Conservation (phyloP, 2,888 invertebrate genomes). For the Quadroppia sp. region DNA sequence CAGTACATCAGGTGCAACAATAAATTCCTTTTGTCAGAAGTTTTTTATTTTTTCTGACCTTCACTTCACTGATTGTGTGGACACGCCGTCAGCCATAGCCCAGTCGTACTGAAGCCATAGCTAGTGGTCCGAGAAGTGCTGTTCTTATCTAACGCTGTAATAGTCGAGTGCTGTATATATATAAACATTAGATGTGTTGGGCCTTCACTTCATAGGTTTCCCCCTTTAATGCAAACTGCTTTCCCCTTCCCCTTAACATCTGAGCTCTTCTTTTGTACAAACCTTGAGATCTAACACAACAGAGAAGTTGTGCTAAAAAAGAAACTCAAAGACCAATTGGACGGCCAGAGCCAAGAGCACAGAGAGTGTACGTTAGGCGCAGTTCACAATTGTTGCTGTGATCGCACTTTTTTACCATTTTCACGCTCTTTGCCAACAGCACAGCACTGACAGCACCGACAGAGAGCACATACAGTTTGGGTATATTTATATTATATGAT, state of each 20-base stretch:
- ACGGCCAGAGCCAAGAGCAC: slow-evolving; percentile 5
- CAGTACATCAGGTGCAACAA: slow-evolving; percentile 30
- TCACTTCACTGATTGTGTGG: slow-evolving; percentile 28
- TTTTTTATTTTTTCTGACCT: slow-evolving; percentile 37
- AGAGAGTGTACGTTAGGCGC: slow-evolving; percentile 27
- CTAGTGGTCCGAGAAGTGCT: slow-evolving; percentile 38
- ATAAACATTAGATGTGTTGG: slow-evolving; percentile 30
- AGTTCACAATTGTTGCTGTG: slow-evolving; percentile 36
- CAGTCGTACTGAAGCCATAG: too few relatives aligned
- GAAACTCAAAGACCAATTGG: slow-evolving; percentile 30
- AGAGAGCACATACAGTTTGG: not conserved
- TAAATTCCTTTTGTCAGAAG: slow-evolving; percentile 32
- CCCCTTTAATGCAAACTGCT: slow-evolving; percentile 38
- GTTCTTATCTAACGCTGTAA: slow-evolving; percentile 2
- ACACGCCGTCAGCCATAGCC: slow-evolving; percentile 36
- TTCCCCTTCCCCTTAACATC: slow-evolving; percentile 35
- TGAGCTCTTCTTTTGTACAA: slow-evolving; percentile 34
- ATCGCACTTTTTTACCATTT: slow-evolving; percentile 34
- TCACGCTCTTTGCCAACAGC: slow-evolving; percentile 19
- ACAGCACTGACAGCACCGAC: not conserved
- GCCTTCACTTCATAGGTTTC: slow-evolving; percentile 35
- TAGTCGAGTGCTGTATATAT: slow-evolving; percentile 26
- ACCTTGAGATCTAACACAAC: slow-evolving; percentile 17
- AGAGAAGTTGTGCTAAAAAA: slow-evolving; percentile 26
- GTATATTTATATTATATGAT: not conserved